These are phyloP conservation scores for Caenorhabditis macrosperma DNA, from an alignment of 2,888 invertebrate genomes.

Conservation along the genomic window DNA sequence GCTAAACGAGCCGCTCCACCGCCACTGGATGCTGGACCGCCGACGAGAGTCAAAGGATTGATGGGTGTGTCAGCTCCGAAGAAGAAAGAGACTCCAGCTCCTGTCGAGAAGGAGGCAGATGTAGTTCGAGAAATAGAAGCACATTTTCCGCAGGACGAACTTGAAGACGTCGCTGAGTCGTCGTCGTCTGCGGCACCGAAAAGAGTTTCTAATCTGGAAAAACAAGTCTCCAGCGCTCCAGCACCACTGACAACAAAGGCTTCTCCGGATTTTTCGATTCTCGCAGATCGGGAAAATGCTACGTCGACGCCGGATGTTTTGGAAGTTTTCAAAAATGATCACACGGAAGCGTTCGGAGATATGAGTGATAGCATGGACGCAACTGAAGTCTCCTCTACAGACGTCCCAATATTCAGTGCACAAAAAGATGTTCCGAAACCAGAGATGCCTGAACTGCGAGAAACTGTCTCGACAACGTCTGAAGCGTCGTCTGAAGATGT, in stretches of 20 bases:
- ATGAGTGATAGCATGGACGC: no score
- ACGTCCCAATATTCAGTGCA: no score
- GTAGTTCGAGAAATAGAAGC: neutral
- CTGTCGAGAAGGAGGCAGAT: neutral
- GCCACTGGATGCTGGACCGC: slow-evolving; percentile 1
- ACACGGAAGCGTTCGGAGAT: no score
- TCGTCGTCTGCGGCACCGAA: neutral
- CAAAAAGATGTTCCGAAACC: no score
- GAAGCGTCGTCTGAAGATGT: no score
- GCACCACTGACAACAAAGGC: no score
- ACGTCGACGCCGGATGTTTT: neutral
- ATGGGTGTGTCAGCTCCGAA: slow-evolving; percentile 9
- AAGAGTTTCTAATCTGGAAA: neutral
- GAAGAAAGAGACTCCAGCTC: slow-evolving; percentile 1
- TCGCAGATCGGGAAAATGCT: neutral
- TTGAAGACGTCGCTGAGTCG: neutral
- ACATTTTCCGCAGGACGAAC: neutral
- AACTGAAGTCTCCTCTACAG: no score
- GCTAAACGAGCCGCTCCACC: slow-evolving; percentile 14
- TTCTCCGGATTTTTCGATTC: neutral
- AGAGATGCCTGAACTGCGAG: no score
- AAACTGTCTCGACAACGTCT: no score
- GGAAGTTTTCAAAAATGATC: no score
- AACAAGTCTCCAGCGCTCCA: neutral
- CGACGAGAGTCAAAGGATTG: slow-evolving; percentile 4